Evolutionary conservation across 2,113 vertebrate species (phyloP), one percentile per base, ranked within the genome.

Genomic region (Hippocampus mohnikei): DNA sequence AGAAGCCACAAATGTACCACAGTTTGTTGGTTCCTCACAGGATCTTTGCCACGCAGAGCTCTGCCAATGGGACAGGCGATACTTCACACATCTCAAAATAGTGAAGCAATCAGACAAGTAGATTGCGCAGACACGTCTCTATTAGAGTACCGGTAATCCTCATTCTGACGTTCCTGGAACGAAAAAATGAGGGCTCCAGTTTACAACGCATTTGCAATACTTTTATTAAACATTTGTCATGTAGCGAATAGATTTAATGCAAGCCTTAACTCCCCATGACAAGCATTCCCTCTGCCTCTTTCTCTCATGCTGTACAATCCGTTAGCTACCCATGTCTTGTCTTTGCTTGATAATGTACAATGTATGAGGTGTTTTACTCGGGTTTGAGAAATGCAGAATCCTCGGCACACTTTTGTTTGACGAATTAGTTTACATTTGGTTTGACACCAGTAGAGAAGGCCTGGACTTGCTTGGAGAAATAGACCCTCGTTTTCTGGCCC

Each of bases 371-470:
- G 80, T 73, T 73, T 40, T 81, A 83, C 87, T 73, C 60, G 12
- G 81, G 85, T 81, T 66, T 37, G 5, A 37, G 77, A 74, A 83
- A 85, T 79, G 81, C 81, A 83, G 76, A 87, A 86, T 82, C 85
- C 77, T 85, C 82, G 82, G 85, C 84, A 42, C 41, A 2, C 2
- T 12, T 59, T 66, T 88, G 86, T 80, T 88, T 87, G 88, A 88
- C 86, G 83, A 78, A 88, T 88, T 84, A 84, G 81, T 86, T 85
- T 86, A 80, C 85, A 89, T 89, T 87, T 85, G 88, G 77, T 72
- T 81, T 86, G 87, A 90, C 88, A 87, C 81, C 59, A 71, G 72
- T 60, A 68, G 83, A 86, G 78, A 86, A 81, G 77, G 83, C 64
- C 78, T 84, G 1, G 56, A 64, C 58, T 85, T 12, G 82, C 85